These are phyloP conservation scores for Hyppa rectilinea DNA, from an alignment of 2,888 invertebrate species.

Conservation along the genomic window DNA sequence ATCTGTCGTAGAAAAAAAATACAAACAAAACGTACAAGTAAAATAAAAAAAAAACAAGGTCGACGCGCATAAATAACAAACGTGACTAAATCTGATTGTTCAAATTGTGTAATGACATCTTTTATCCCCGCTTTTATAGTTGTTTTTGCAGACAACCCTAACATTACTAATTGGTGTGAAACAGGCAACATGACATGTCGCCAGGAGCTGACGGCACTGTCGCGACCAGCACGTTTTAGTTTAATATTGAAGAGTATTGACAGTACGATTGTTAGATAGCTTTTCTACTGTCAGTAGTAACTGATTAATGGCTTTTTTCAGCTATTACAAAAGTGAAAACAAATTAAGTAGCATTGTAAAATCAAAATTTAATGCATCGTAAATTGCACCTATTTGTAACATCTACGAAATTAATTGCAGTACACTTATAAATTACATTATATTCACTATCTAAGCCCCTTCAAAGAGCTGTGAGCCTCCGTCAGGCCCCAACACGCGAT, in stretches of 20 bases:
- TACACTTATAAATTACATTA: conserved; percentile 12
- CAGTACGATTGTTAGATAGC: conserved; percentile 2
- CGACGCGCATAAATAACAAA: background rate
- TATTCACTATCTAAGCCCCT: background rate
- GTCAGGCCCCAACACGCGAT: conserved; percentile 27
- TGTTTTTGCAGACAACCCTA: conserved; percentile 3
- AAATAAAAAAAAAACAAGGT: conserved; percentile 5
- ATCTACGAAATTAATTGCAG: conserved; percentile 16
- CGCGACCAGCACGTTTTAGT: conserved; percentile 13
- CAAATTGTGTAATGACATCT: conserved; percentile 1
- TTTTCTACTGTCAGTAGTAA: background rate
- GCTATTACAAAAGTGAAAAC: background rate
- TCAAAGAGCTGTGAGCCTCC: background rate
- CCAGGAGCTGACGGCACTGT: background rate
- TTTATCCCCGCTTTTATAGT: conserved; percentile 14
- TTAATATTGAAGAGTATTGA: conserved; percentile 17
- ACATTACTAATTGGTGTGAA: conserved; percentile 20
- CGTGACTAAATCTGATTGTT: background rate
- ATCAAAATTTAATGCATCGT: background rate
- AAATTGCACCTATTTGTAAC: background rate
- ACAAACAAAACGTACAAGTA: background rate
- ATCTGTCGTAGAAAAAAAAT: background rate
- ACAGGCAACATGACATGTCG: conserved; percentile 23
- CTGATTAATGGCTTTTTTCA: background rate
- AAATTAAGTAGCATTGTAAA: background rate